Conservation (phyloP, 2,888 invertebrate species). For the Oxytorus armatus region DNA sequence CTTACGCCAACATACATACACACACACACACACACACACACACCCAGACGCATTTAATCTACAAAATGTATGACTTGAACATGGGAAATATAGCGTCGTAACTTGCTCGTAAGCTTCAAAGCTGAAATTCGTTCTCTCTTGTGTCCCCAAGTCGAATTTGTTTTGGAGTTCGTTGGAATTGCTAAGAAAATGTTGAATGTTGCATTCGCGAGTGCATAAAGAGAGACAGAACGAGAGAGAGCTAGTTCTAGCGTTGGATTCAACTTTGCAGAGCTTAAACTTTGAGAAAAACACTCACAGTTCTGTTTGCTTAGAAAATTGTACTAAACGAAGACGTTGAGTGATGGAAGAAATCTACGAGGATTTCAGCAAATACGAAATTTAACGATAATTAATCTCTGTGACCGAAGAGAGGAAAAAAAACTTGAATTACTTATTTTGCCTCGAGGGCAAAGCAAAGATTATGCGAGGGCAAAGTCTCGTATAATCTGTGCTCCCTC, state of each 20-base stretch:
- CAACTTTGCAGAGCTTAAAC: constrained; percentile 8
- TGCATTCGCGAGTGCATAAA: constrained; percentile 1
- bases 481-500: constrained; percentile 4
- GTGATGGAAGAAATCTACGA: neutral
- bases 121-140: neutral
- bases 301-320: constrained; percentile 45
- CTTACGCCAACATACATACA: no score
- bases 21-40: no score
- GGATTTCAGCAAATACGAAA: constrained; percentile 41
- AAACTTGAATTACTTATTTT: constrained; percentile 14
- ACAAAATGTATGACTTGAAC: constrained; percentile 3
- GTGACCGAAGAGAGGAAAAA: neutral
- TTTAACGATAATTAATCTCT: constrained; percentile 49
- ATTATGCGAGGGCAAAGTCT: no score
- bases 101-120: neutral
- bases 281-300: neutral
- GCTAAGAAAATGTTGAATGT: constrained; percentile 12
- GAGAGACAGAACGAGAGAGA: neutral
- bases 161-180: neutral
- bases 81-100: neutral
- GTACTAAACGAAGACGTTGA: neutral
- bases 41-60: no score
- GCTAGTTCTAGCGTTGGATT: neutral
- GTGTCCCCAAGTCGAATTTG: neutral
- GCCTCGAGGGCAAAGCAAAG: neutral